Evolutionary conservation across 2,797 vertebrate genomes (phyloP).

Genomic region (Heliangelus exortis): DNA sequence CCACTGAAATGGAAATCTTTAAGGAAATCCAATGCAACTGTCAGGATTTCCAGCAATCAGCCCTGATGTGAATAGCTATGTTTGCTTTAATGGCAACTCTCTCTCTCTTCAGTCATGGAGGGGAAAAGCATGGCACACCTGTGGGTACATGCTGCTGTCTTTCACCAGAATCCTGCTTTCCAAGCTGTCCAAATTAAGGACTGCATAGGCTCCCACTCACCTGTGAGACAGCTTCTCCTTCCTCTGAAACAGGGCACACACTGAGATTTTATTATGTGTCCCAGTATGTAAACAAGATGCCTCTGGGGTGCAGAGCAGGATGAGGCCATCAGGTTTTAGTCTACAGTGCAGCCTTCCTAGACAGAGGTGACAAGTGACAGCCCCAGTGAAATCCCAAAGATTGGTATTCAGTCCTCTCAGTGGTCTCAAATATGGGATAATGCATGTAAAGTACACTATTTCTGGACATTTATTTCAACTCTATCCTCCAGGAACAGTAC

Average conservation of each 20-base stretch:
- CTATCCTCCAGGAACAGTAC: neutral
- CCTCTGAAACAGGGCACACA: neutral
- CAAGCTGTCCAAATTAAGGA: accelerated
- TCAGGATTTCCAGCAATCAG: neutral
- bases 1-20: neutral
- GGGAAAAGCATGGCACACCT: neutral
- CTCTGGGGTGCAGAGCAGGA: neutral
- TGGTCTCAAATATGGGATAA: neutral
- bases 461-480: neutral
- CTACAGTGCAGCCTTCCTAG: accelerated
- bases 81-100: neutral
- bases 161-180: neutral
- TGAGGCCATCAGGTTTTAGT: neutral
- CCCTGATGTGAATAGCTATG: neutral
- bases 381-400: neutral
- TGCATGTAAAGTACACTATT: neutral
- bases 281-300: accelerated
- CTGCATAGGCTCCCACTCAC: neutral
- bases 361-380: accelerated
- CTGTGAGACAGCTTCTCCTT: neutral
- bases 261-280: neutral
- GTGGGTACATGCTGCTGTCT: accelerated
- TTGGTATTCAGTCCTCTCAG: neutral
- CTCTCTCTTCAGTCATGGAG: neutral
- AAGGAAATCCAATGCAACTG: neutral